phyloP scores from a whole-genome alignment of 2,797 vertebrate species.

The Oryzias dopingdopingensis region DNA sequence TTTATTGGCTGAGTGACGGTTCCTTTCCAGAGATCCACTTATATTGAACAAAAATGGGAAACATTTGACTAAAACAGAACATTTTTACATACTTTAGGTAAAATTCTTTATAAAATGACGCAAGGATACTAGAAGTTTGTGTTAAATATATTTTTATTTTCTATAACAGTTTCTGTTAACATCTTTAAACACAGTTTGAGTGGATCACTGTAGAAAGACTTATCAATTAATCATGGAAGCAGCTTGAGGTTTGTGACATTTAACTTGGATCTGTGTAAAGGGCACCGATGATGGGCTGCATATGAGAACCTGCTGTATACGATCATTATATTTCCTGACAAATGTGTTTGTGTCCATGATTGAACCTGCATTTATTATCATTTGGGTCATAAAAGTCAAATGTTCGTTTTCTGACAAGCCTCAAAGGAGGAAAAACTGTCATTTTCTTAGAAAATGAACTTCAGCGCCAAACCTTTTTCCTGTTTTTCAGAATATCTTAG shows the following conservation, averaged over 20 bases:
- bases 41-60: too few species aligned
- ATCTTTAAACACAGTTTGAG: constrained; percentile 8
- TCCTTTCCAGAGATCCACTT: too few species aligned
- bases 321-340: constrained; percentile 7
- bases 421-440: too few species aligned
- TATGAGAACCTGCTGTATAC: constrained; percentile 7
- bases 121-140: too few species aligned
- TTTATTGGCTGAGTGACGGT: too few species aligned
- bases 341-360: constrained; percentile 6
- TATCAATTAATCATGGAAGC: constrained; percentile 69
- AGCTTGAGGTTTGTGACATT: constrained; percentile 70
- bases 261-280: constrained; percentile 42
- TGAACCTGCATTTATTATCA: not conserved
- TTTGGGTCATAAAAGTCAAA: constrained; percentile 6
- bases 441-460: too few species aligned
- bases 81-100: too few species aligned
- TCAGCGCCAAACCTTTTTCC: too few species aligned
- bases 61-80: too few species aligned
- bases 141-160: not conserved
- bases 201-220: constrained; percentile 30
- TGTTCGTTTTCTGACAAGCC: not conserved
- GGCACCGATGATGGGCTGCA: constrained; percentile 34
- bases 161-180: constrained; percentile 2
- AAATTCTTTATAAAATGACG: too few species aligned
- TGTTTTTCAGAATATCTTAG: too few species aligned